These are phyloP conservation scores for Lepetodrilus schrolli DNA, from an alignment of 2,888 invertebrate species.

Conservation along the genomic window DNA sequence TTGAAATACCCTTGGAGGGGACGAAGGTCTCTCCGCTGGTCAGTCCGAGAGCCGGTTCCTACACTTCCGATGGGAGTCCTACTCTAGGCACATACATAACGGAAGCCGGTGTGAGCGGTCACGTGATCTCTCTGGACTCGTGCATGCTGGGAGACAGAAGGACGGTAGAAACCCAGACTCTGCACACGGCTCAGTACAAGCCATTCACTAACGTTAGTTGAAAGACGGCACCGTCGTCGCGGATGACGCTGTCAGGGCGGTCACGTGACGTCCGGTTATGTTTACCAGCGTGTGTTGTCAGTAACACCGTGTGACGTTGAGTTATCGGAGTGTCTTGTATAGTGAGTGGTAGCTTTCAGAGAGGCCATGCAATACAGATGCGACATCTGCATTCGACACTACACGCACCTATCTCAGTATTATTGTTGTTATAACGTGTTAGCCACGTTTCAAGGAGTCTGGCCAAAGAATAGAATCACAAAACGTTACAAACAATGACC, in stretches of 20 bases:
- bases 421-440: too few relatives aligned
- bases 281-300: too few relatives aligned
- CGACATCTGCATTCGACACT: too few relatives aligned
- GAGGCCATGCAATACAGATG: too few relatives aligned
- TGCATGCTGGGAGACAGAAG: neutral
- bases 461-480: too few relatives aligned
- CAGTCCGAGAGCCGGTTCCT: neutral
- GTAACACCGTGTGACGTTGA: too few relatives aligned
- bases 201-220: conserved; percentile 14
- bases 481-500: too few relatives aligned
- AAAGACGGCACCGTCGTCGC: neutral
- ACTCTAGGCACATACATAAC: neutral
- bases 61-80: neutral
- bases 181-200: neutral
- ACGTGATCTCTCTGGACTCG: conserved; percentile 2
- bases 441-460: too few relatives aligned
- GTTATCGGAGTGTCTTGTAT: too few relatives aligned
- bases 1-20: neutral
- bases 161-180: neutral
- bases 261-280: neutral
- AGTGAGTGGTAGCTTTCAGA: too few relatives aligned
- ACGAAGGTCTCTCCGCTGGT: neutral
- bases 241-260: neutral
- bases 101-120: neutral
- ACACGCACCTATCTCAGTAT: too few relatives aligned